Conservation (phyloP, 1,140 invertebrate genomes). For the Bathynomus jamesi region DNA sequence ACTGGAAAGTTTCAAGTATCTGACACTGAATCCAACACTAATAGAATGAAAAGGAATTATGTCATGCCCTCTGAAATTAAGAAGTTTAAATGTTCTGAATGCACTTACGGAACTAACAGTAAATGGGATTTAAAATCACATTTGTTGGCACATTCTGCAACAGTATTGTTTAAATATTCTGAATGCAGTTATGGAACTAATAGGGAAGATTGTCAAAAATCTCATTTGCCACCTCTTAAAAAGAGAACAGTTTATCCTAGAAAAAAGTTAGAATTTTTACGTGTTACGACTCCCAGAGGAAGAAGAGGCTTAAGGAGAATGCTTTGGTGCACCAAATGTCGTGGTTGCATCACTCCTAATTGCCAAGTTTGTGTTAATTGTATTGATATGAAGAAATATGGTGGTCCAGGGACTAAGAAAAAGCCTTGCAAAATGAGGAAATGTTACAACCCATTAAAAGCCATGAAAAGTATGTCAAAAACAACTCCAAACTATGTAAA, state of each 20-base stretch:
- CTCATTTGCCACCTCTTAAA: background rate
- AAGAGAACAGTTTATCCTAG: background rate
- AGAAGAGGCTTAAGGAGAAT: conserved; percentile 28
- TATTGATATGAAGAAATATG: conserved; percentile 41
- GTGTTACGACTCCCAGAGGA: conserved; percentile 11
- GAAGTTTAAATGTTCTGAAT: too few relatives aligned
- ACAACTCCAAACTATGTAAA: background rate
- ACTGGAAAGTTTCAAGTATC: too few relatives aligned
- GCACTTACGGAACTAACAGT: too few relatives aligned
- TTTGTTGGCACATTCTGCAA: too few relatives aligned
- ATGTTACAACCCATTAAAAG: conserved; percentile 20
- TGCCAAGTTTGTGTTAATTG: conserved; percentile 47
- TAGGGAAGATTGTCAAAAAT: too few relatives aligned
- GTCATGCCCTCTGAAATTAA: too few relatives aligned
- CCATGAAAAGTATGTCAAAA: conserved; percentile 7
- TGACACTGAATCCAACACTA: too few relatives aligned
- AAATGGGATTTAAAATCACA: too few relatives aligned
- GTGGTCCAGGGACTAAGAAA: conserved; percentile 39
- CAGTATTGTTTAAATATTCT: too few relatives aligned
- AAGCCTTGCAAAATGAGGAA: conserved; percentile 37
- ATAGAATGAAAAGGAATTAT: too few relatives aligned
- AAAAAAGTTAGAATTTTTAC: conserved; percentile 18
- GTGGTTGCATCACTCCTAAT: conserved; percentile 44
- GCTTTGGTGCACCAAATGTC: conserved; percentile 44
- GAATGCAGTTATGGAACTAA: too few relatives aligned